These are phyloP conservation scores for Pelodiscus sinensis DNA, from an alignment of 2,113 vertebrate species.

Conservation along the genomic window DNA sequence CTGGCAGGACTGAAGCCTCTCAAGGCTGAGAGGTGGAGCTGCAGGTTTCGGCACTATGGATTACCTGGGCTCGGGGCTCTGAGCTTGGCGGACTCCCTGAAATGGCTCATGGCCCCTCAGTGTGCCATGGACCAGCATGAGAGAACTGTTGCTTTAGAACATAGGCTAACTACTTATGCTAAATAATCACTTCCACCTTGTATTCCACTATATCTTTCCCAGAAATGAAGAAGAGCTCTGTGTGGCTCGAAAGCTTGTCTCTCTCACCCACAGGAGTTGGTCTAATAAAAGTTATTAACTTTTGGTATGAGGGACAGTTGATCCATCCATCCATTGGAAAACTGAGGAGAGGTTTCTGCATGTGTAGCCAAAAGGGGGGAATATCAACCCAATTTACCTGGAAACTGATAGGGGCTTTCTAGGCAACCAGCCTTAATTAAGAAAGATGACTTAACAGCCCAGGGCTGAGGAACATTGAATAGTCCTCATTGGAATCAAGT, in stretches of 20 bases:
- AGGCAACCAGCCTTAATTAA: slow-evolving; percentile 68
- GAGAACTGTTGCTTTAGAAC: background rate
- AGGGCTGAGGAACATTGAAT: background rate
- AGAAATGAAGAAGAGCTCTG: background rate
- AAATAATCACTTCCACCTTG: background rate
- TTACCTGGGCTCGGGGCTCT: too few species aligned
- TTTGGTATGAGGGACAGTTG: background rate
- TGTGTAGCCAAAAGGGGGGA: slow-evolving; percentile 5
- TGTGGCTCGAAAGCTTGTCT: too few species aligned
- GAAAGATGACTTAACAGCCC: slow-evolving; percentile 34
- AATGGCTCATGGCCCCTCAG: too few species aligned
- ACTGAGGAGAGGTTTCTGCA: slow-evolving; percentile 19
- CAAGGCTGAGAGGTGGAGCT: too few species aligned
- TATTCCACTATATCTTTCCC: background rate
- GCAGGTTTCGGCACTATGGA: too few species aligned
- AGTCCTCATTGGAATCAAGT: background rate
- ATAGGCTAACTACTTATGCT: background rate
- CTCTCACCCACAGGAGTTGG: too few species aligned
- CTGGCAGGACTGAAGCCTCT: too few species aligned
- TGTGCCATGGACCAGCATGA: too few species aligned
- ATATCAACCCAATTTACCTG: slow-evolving; percentile 43
- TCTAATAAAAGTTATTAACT: background rate
- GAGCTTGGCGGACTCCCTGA: too few species aligned
- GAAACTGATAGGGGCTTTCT: slow-evolving; percentile 64
- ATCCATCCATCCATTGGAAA: slow-evolving; percentile 20